Evolutionary conservation across 2,797 vertebrate genomes (phyloP), one percentile per base, ranked within the genome.

Genomic region (Tapirus indicus): DNA sequence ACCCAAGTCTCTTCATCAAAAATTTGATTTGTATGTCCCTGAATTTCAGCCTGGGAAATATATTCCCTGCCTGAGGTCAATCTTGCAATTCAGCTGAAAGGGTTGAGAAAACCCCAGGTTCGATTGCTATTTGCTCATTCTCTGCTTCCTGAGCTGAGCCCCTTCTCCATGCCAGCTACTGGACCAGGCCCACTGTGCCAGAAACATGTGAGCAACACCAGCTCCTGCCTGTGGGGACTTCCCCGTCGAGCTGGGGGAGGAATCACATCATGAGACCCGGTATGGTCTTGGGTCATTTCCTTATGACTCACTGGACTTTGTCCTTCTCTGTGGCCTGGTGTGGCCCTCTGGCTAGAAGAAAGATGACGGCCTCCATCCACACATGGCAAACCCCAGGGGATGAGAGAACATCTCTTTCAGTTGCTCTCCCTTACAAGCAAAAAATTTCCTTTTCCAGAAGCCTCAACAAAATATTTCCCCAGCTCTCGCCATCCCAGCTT

Each of bases 221-320:
- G 38, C 80, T 84, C 29, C 38, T 35, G 35, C 38, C 88, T 23
- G 17, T 0, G 4, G 38, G 47, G 17, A 12, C 27, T 49, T 89
- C 9, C 4, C 23, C 18, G 7, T 78, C 1, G 4, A 41, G 18
- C 4, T 0, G 0, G 4, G 54, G 35, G 29, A 78, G 38, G 13
- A 9, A 20, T 62, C 78, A 58, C 23, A 35, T 62, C 41, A 32
- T 10, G 88, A 25, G 78, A 71, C 38, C 44, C n/a, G n/a, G 0
- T 5, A 4, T 49, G 27, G 11, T 72, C 79, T 69, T 88, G 71
- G 75, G n/a, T 91, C 47, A 54, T 66, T 66, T 78, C 32, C 41
- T 27, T 56, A 78, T 66, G 68, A 25, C 47, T 84, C 49, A 7
- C 21, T 60, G 21, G 47, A 52, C 32, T 62, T 52, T 71, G 27